Conservation (phyloP, 2,797 vertebrate species). For the Antennarius maculatus region DNA sequence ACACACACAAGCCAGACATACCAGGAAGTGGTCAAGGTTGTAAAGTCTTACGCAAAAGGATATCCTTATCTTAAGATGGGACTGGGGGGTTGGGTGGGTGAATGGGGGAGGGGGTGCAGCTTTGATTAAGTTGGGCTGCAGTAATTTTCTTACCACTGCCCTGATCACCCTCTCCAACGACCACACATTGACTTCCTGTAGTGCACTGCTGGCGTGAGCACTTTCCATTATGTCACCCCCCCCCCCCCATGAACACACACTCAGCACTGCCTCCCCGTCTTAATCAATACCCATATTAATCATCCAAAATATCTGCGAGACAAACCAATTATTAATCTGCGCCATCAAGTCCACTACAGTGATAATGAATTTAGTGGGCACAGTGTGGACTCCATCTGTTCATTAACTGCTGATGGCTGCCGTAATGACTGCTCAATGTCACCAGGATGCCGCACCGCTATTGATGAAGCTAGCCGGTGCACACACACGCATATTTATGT, state of each 20-base stretch:
- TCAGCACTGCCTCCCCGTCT: constrained; percentile 44
- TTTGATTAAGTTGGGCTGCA: constrained; percentile 74
- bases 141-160: constrained; percentile 61
- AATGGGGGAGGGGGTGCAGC: constrained; percentile 15
- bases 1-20: not conserved
- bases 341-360: constrained; percentile 84
- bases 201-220: constrained; percentile 69
- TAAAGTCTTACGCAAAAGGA: not conserved
- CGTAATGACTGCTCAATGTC: constrained; percentile 85
- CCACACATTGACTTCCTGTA: constrained; percentile 76
- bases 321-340: constrained; percentile 89
- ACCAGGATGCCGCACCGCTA: constrained; percentile 76
- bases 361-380: constrained; percentile 88
- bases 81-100: not conserved
- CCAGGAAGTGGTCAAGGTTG: not conserved
- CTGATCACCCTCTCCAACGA: constrained; percentile 61
- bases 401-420: constrained; percentile 88
- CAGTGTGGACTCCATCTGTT: constrained; percentile 85
- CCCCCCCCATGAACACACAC: constrained; percentile 33
- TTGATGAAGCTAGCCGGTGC: constrained; percentile 62
- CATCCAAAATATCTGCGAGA: constrained; percentile 82
- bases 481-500: no score
- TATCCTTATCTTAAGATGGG: not conserved
- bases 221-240: constrained; percentile 56
- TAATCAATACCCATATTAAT: constrained; percentile 89